Evolutionary conservation across 2,888 invertebrate genomes (phyloP).

Genomic region (Melanophora roralis): DNA sequence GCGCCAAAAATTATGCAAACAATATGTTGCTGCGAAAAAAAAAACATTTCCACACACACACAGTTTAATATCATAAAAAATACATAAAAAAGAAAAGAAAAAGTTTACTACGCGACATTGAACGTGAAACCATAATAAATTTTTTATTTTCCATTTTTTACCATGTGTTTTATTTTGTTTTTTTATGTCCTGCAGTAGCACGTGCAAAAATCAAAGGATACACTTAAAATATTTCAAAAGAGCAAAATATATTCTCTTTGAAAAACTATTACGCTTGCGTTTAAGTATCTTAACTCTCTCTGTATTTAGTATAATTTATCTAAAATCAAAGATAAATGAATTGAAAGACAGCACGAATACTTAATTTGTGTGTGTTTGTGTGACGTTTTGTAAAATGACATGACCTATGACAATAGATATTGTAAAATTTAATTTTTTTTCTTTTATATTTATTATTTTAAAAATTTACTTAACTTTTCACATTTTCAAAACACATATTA

Average conservation of each 20-base stretch:
- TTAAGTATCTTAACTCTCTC: not conserved
- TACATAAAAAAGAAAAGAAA: conserved; percentile 53
- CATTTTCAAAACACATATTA: conserved; percentile 25
- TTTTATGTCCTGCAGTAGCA: conserved; percentile 33
- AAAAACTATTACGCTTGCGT: conserved; percentile 3
- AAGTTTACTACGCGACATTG: conserved; percentile 62
- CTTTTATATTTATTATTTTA: not conserved
- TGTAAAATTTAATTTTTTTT: not conserved
- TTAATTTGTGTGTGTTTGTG: not conserved
- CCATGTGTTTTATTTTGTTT: conserved; percentile 40
- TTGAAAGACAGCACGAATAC: conserved; percentile 36
- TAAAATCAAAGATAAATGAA: conserved; percentile 43
- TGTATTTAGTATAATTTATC: conserved; percentile 36
- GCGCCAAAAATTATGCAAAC: conserved; percentile 65
- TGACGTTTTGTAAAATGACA: conserved; percentile 15
- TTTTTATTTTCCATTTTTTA: conserved; percentile 37
- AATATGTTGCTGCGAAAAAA: conserved; percentile 39
- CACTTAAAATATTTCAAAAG: conserved; percentile 10
- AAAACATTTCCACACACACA: conserved; percentile 17
- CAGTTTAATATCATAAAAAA: conserved; percentile 39
- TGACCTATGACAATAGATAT: conserved; percentile 58
- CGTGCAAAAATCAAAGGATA: conserved; percentile 36
- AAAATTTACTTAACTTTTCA: not conserved
- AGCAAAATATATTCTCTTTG: conserved; percentile 9
- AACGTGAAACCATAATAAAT: conserved; percentile 60